Evolutionary conservation across 2,797 vertebrate genomes (phyloP).

Genomic region (Centroberyx gerrardi): DNA sequence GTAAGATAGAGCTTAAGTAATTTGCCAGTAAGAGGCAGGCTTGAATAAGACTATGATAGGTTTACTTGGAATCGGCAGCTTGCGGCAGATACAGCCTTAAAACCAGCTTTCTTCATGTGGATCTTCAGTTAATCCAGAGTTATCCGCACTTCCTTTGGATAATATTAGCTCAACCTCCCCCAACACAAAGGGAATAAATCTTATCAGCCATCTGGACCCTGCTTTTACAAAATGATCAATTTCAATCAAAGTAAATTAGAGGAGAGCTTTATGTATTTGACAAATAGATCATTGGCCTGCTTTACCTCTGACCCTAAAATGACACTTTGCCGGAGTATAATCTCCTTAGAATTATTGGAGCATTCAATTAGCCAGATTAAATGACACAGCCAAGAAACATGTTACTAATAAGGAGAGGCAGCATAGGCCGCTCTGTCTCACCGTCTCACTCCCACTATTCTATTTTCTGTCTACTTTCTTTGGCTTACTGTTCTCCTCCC

Average conservation of each 20-base stretch:
- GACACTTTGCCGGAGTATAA: constrained; percentile 83
- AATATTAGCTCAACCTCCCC: constrained; percentile 83
- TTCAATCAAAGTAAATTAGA: constrained; percentile 88
- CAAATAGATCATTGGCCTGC: constrained; percentile 88
- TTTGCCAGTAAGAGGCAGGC: constrained; percentile 37
- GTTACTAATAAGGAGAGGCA: constrained; percentile 64
- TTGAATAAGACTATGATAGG: constrained; percentile 56
- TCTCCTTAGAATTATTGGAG: constrained; percentile 87
- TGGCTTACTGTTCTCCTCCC: constrained; percentile 19
- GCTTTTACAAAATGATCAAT: constrained; percentile 90
- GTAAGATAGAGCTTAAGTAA: constrained; percentile 15
- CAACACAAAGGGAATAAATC: constrained; percentile 83
- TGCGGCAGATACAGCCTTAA: constrained; percentile 64
- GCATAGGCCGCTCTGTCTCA: constrained; percentile 9
- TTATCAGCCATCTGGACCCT: constrained; percentile 86
- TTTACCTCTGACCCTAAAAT: constrained; percentile 85
- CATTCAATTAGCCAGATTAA: constrained; percentile 88
- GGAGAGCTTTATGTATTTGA: constrained; percentile 86
- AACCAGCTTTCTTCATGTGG: constrained; percentile 77
- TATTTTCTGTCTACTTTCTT: constrained; percentile 6
- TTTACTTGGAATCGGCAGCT: constrained; percentile 63
- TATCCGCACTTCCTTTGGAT: constrained; percentile 81
- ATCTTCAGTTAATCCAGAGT: constrained; percentile 80
- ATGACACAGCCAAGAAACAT: constrained; percentile 76
- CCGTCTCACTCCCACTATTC: constrained; percentile 9